These are phyloP conservation scores for Petrocephalus zakoni DNA, from an alignment of 2,113 vertebrate genomes.

Conservation along the genomic window DNA sequence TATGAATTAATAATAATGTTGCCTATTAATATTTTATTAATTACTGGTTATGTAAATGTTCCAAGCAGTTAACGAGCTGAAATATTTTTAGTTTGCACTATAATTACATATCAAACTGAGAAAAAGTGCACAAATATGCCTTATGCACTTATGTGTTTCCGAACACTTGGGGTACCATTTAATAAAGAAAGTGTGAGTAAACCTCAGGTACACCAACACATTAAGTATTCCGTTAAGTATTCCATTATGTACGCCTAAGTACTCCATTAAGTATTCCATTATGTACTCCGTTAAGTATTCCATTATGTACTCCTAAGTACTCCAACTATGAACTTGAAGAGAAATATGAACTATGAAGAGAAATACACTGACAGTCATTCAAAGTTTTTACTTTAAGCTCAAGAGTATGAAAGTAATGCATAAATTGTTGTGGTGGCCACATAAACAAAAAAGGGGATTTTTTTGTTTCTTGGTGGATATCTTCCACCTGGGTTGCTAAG, in stretches of 20 bases:
- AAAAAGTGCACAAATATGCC: background rate
- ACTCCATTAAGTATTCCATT: background rate
- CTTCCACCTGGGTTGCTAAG: background rate
- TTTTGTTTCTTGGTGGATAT: background rate
- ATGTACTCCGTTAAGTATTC: background rate
- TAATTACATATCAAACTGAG: background rate
- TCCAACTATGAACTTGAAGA: background rate
- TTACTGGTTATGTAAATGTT: slow-evolving; percentile 1
- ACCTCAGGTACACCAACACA: background rate
- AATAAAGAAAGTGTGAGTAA: background rate
- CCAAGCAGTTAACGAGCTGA: background rate
- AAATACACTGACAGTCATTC: background rate
- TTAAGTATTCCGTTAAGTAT: background rate
- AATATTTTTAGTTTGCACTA: background rate
- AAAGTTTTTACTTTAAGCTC: background rate
- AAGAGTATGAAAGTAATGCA: background rate
- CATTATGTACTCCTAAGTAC: background rate
- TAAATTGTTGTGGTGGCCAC: background rate
- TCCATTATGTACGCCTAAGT: background rate
- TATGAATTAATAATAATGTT: slow-evolving; percentile 1
- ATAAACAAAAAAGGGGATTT: too few species aligned
- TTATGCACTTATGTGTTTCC: background rate
- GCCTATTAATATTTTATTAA: background rate
- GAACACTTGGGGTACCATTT: background rate
- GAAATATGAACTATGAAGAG: too few species aligned